Evolutionary conservation across 2,888 invertebrate species (phyloP).

Genomic region (Drosophila rellima): DNA sequence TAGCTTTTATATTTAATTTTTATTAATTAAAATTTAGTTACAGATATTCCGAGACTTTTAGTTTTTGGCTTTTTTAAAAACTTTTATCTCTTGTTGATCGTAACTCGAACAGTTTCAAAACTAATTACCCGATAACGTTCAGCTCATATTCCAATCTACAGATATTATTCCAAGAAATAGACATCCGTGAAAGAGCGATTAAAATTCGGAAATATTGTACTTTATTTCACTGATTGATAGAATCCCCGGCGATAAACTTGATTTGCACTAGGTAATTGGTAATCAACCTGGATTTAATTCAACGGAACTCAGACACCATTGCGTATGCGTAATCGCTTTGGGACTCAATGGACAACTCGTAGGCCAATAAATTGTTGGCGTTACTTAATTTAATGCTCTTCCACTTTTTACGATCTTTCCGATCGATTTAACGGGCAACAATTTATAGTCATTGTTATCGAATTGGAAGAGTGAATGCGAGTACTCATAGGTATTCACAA

Average conservation of each 20-base stretch:
- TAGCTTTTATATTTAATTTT: no score
- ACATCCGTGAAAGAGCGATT: background rate
- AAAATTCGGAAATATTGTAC: background rate
- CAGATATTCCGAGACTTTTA: no score
- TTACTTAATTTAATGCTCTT: conserved; percentile 3
- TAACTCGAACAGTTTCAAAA: conserved; percentile 12
- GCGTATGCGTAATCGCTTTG: conserved; percentile 21
- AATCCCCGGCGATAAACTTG: conserved; percentile 2
- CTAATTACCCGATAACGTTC: conserved; percentile 49
- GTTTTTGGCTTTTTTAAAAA: background rate
- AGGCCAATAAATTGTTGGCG: conserved; percentile 3
- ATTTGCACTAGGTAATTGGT: conserved; percentile 7
- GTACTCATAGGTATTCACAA: conserved; percentile 13
- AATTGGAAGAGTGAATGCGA: conserved; percentile 5
- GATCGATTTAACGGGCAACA: conserved; percentile 8
- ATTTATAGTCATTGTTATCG: conserved; percentile 11
- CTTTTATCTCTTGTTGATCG: background rate
- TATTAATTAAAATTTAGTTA: no score
- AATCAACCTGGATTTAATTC: background rate
- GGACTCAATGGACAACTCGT: background rate
- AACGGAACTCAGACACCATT: conserved; percentile 1
- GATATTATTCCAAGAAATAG: conserved; percentile 41
- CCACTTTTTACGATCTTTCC: conserved; percentile 20
- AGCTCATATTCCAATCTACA: conserved; percentile 15
- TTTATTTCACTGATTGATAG: background rate